phyloP scores from a whole-genome alignment of 2,797 vertebrate species.

The Chiropotes sagulatus region DNA sequence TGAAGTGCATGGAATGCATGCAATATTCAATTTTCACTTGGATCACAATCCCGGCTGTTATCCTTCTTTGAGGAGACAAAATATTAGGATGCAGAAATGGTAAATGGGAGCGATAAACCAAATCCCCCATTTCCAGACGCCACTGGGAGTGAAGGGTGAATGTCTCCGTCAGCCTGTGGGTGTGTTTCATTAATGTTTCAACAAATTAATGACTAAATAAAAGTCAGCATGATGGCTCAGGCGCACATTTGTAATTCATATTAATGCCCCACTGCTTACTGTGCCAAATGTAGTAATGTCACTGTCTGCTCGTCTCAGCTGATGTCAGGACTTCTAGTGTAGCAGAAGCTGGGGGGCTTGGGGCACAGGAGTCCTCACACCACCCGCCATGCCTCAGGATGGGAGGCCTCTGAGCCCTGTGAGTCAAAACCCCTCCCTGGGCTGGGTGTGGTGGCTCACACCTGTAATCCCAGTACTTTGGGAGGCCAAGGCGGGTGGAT shows the following conservation, averaged over 20 bases:
- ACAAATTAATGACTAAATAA: conserved; percentile 84
- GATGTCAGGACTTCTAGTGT: background rate
- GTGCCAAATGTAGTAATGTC: conserved; percentile 65
- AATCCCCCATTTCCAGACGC: conserved; percentile 62
- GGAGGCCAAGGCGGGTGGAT: no score
- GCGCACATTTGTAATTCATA: conserved; percentile 82
- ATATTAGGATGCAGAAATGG: background rate
- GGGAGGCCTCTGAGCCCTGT: background rate
- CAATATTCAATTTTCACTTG: background rate
- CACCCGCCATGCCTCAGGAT: accelerated
- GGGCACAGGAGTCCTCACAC: background rate
- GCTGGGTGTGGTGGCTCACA: no score
- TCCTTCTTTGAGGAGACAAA: background rate
- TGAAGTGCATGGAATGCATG: background rate
- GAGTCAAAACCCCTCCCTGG: background rate
- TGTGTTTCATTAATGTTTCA: conserved; percentile 80
- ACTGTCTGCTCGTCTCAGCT: conserved; percentile 48
- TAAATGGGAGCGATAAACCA: conserved; percentile 44
- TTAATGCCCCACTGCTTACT: conserved; percentile 69
- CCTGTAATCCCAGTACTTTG: no score
- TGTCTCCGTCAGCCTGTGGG: conserved; percentile 67
- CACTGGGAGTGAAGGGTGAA: conserved; percentile 60
- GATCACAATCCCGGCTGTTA: background rate
- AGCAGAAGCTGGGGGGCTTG: background rate
- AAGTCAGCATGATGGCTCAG: conserved; percentile 83